Evolutionary conservation across 2,797 vertebrate species (phyloP).

Genomic region (Oreonectes daqikongensis): DNA sequence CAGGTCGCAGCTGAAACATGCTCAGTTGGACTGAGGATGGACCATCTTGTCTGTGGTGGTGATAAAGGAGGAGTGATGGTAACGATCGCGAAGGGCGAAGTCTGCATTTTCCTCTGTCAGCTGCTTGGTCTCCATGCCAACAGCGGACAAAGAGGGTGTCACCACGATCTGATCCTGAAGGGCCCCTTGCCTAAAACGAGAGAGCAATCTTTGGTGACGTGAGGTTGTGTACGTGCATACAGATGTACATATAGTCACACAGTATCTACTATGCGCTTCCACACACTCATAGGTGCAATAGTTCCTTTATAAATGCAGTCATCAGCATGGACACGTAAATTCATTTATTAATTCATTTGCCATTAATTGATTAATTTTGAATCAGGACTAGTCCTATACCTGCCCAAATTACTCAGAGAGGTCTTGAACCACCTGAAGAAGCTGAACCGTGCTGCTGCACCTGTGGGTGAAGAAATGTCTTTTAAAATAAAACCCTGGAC

Average conservation of each 20-base stretch:
- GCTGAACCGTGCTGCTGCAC: constrained; percentile 88
- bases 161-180: constrained; percentile 84
- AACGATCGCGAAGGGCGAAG: constrained; percentile 89
- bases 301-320: neutral
- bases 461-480: constrained; percentile 68
- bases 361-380: no score
- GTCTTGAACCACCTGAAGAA: constrained; percentile 88
- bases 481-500: neutral
- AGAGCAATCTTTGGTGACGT: constrained; percentile 30
- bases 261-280: neutral
- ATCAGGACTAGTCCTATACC: constrained; percentile 73
- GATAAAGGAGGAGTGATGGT: constrained; percentile 86
- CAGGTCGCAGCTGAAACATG: neutral
- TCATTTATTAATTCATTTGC: no score
- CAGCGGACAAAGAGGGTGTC: constrained; percentile 82
- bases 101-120: constrained; percentile 93
- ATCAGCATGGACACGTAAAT: no score
- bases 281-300: neutral
- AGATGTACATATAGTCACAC: neutral
- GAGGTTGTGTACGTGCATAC: neutral
- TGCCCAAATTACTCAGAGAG: constrained; percentile 75
- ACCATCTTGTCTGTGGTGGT: constrained; percentile 74
- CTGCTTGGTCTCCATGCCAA: constrained; percentile 90
- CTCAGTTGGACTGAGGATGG: constrained; percentile 70
- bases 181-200: constrained; percentile 70